Evolutionary conservation across 2,797 vertebrate species (phyloP).

Genomic region (Rhabdophis nuchalis): DNA sequence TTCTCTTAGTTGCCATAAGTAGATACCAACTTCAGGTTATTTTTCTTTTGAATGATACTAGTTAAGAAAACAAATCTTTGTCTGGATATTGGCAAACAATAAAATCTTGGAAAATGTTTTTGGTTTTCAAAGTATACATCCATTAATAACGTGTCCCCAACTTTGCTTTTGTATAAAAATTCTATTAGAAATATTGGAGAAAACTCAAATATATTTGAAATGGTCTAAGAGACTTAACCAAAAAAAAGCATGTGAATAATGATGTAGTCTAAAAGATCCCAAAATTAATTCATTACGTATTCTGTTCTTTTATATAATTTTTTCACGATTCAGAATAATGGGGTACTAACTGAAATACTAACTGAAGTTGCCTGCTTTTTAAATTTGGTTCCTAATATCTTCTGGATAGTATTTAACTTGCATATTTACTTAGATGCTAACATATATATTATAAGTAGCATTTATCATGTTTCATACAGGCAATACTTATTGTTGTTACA

Average conservation of each 20-base stretch:
- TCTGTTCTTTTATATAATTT: neutral
- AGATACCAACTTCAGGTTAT: neutral
- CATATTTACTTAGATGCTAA: neutral
- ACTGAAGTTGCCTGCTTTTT: neutral
- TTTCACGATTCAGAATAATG: neutral
- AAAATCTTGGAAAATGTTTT: neutral
- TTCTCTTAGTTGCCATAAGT: neutral
- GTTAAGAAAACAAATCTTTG: neutral
- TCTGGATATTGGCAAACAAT: neutral
- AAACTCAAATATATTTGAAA: neutral
- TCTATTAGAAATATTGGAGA: neutral
- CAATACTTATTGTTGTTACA: constrained; percentile 95
- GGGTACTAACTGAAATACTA: neutral
- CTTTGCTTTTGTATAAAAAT: neutral
- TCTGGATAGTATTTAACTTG: neutral
- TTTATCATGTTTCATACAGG: constrained; percentile 70
- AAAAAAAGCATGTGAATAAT: neutral
- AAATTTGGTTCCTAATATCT: neutral
- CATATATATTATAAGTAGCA: neutral
- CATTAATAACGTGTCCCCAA: neutral
- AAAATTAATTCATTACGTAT: neutral
- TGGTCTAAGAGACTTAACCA: neutral
- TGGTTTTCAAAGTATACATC: neutral
- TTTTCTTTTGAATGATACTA: neutral
- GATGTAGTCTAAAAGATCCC: neutral